Conservation (phyloP, 2,888 invertebrate species). For the Chrysodeixis includens region DNA sequence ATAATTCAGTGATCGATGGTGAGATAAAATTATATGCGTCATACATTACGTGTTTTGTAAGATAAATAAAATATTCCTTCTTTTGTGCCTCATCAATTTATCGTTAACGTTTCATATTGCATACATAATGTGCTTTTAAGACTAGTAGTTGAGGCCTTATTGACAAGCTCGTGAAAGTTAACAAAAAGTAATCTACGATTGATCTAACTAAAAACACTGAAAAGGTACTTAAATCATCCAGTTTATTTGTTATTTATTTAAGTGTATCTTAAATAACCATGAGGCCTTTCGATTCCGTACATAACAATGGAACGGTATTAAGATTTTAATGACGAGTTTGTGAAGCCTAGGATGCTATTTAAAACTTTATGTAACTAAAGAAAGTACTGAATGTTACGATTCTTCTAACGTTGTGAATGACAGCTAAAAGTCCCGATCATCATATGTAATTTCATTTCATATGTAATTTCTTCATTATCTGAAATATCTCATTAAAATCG, state of each 20-base stretch:
- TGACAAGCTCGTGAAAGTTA: conserved; percentile 38
- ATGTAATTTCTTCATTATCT: no score
- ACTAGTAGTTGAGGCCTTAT: conserved; percentile 19
- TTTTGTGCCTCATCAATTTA: conserved; percentile 13
- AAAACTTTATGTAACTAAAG: not conserved
- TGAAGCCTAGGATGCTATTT: not conserved
- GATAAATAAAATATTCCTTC: conserved; percentile 32
- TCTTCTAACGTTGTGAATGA: not conserved
- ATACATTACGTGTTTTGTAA: conserved; percentile 29
- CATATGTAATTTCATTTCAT: no score
- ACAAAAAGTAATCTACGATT: conserved; percentile 30
- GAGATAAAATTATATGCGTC: conserved; percentile 53
- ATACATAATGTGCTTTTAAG: conserved; percentile 9
- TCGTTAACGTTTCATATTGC: not conserved
- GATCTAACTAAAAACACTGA: conserved; percentile 15
- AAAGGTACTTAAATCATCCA: not conserved
- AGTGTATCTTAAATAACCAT: conserved; percentile 21
- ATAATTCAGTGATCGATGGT: conserved; percentile 44
- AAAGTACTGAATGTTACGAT: not conserved
- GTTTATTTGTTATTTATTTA: not conserved
- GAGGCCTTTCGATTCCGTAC: conserved; percentile 7
- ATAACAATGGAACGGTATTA: not conserved
- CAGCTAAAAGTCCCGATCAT: not conserved
- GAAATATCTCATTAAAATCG: not conserved
- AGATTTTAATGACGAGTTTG: not conserved